Percentiles rank a stretch among this genome's conserved stretches.
Evolutionary conservation across 2,797 vertebrate species (phyloP).

Genomic region (Fistularia commersonii): DNA sequence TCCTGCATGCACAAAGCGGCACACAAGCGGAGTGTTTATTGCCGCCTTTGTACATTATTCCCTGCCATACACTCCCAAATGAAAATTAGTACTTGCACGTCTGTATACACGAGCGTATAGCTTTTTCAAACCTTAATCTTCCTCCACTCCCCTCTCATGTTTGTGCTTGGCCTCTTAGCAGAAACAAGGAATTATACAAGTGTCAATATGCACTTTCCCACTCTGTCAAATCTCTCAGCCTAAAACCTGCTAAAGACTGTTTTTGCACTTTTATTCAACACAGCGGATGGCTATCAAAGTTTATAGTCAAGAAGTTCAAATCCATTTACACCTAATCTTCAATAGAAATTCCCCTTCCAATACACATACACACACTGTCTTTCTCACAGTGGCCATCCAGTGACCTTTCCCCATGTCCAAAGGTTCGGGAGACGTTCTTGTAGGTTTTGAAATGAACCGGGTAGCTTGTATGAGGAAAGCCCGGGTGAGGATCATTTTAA

Average conservation of each 20-base stretch:
- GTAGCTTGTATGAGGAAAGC: conserved; percentile 46
- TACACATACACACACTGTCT: conserved; percentile 18
- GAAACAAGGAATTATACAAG: conserved; percentile 51
- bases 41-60: conserved; percentile 46
- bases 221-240: conserved; percentile 21
- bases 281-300: conserved; percentile 53
- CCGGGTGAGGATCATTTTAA: conserved; percentile 64
- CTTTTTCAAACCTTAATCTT: conserved; percentile 43
- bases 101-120: conserved; percentile 13
- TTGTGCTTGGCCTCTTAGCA: conserved; percentile 32
- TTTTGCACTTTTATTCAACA: conserved; percentile 37
- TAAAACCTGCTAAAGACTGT: conserved; percentile 35
- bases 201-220: conserved; percentile 42
- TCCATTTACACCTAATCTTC: conserved; percentile 68
- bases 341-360: conserved; percentile 24
- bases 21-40: conserved; percentile 37
- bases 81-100: conserved; percentile 28
- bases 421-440: conserved; percentile 58
- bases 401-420: conserved; percentile 61
- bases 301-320: conserved; percentile 51
- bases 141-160: conserved; percentile 14
- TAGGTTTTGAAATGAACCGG: conserved; percentile 37
- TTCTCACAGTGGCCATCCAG: conserved; percentile 48
- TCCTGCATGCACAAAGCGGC: conserved; percentile 15
- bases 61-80: conserved; percentile 37